Evolutionary conservation across 2,888 invertebrate species (phyloP).

Genomic region (Eupithecia vulgata): DNA sequence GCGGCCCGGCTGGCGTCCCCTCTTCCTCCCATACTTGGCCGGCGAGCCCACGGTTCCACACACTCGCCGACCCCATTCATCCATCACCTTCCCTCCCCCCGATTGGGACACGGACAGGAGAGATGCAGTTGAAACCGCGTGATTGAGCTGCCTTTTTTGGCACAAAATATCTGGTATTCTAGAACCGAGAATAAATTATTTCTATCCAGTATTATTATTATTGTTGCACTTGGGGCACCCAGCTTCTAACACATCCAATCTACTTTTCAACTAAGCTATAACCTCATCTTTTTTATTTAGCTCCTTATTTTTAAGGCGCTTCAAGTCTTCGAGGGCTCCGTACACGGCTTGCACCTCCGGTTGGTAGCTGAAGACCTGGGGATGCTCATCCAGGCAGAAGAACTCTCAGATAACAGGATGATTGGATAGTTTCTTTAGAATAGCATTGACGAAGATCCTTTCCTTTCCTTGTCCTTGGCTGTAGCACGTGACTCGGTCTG

Average conservation of each 20-base stretch:
- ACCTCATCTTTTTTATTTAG: conserved; percentile 89
- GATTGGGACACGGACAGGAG: too few species aligned
- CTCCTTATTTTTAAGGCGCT: conserved; percentile 89
- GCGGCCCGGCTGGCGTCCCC: too few species aligned
- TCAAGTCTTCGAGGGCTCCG: conserved; percentile 93
- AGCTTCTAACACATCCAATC: conserved; percentile 79
- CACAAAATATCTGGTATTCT: not conserved
- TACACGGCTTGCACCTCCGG: conserved; percentile 89
- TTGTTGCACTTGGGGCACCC: conserved; percentile 71
- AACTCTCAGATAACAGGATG: conserved; percentile 90
- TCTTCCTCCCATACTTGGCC: too few species aligned
- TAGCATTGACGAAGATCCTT: conserved; percentile 90
- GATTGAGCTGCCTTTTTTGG: not conserved
- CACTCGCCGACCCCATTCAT: too few species aligned
- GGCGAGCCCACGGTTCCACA: too few species aligned
- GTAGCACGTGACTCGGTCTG: not conserved
- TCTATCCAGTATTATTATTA: conserved; percentile 2
- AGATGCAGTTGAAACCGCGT: too few species aligned
- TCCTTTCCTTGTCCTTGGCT: not conserved
- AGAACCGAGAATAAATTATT: not conserved
- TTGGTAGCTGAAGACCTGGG: conserved; percentile 84
- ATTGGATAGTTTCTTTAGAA: conserved; percentile 85
- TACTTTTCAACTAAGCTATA: conserved; percentile 85
- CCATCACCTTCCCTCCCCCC: too few species aligned
- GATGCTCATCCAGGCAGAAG: conserved; percentile 95